Base-by-base conservation (phyloP, 2,797 vertebrate species). In the Sorex maritimensis region DNA sequence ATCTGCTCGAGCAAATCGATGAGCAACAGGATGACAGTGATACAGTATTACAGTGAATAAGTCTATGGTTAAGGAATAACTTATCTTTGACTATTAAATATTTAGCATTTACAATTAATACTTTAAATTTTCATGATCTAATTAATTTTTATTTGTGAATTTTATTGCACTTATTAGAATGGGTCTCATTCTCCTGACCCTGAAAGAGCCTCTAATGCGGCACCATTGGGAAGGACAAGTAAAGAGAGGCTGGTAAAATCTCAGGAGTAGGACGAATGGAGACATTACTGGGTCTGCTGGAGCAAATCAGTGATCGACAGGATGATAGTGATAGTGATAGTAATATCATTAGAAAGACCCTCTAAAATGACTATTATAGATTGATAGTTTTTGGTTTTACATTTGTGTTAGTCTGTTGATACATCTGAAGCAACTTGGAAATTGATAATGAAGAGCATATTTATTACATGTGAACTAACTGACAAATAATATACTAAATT, bases 321-420 rank as follows among this genome's bases (percentile, higher is more conserved):
- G 34, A 34, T 34, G 34, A 34, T 34, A 34, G 34, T 34, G 34
- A 34, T 34, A 34, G 34, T 34, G 34, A 34, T 34, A 34, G 34
- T 34, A 34, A 34, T 34, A 34, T 19, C 9, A 82, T 90, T 85
- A 78, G 38, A 74, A 92, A 85, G 17, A 1, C 13, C 14, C 44
- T 89, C 17, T 86, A 65, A 80, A 86, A 58, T 44, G n/a, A 63
- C 5, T 63, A 24, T 74, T 90, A 61, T 61, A 11, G 34, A 52
- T 23, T 3, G 10, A 69, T 5, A 49, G 67, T 80, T 80, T n/a
- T 21, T 83, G 23, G 12, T 71, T 95, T 91, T 93, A 81, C 90
- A 93, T 94, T 88, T 85, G 63, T 3, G 65, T 88, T 88, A 90
- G 34, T 8, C 24, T 74, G 1, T 74, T 44, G 65, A 49, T 83